phyloP scores from a whole-genome alignment of 23 tunicate species.

The Ascidia mentula region DNA sequence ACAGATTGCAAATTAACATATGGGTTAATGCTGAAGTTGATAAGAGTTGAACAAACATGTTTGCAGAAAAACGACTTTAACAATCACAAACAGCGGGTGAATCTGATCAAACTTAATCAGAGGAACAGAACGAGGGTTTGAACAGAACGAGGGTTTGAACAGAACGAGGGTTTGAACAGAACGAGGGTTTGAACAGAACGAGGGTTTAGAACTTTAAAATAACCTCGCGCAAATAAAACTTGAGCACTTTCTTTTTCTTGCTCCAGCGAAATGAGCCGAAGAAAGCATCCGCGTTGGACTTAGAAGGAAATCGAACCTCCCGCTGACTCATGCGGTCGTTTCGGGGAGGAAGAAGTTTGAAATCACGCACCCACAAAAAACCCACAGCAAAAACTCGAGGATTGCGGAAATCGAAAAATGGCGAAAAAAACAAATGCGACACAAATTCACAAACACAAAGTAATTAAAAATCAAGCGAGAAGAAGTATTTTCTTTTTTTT shows the following conservation, averaged over 20 bases:
- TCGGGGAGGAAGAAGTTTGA: no score
- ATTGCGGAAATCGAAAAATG: not conserved
- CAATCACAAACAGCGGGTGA: no score
- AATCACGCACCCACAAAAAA: no score
- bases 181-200: no score
- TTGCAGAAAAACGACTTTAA: no score
- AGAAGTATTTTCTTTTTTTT: not conserved
- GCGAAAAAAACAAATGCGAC: not conserved
- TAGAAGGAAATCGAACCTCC: not conserved
- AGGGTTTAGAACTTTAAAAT: not conserved
- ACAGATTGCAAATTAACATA: no score
- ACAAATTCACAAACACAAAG: not conserved
- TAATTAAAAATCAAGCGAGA: not conserved
- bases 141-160: no score
- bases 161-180: no score
- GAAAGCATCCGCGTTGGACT: conserved; percentile 25
- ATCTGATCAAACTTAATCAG: no score
- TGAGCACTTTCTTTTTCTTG: conserved; percentile 48
- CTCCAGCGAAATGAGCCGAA: conserved; percentile 86
- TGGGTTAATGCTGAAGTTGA: no score
- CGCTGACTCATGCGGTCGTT: not conserved
- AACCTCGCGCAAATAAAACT: conserved; percentile 68
- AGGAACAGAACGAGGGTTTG: no score
- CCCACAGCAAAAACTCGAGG: not conserved
- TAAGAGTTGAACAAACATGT: no score